phyloP scores from a whole-genome alignment of 2,888 invertebrate species.

The Apeira syringaria region DNA sequence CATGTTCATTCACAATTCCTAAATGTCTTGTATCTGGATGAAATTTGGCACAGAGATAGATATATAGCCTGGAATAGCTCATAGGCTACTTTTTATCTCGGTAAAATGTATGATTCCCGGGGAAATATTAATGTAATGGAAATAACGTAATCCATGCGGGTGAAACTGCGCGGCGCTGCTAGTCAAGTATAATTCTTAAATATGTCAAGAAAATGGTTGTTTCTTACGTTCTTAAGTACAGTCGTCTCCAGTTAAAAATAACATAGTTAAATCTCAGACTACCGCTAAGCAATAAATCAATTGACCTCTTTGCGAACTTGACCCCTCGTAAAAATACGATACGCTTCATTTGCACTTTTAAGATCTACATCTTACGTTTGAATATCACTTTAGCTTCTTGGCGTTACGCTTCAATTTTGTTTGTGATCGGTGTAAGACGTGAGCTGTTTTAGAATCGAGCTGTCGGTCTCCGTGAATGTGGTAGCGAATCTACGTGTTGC shows the following conservation, averaged over 20 bases:
- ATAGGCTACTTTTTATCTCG: no score
- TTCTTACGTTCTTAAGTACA: not conserved
- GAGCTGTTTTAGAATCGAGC: slow-evolving; percentile 14
- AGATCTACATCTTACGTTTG: slow-evolving; percentile 6
- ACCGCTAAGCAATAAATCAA: slow-evolving; percentile 53
- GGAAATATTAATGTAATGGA: no score
- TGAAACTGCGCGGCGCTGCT: no score
- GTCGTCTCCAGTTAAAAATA: slow-evolving; percentile 36
- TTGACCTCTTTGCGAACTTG: slow-evolving; percentile 64
- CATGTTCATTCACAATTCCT: no score
- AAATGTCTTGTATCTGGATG: no score
- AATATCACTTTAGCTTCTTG: not conserved
- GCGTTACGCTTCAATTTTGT: slow-evolving; percentile 2
- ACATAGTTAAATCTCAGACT: slow-evolving; percentile 30
- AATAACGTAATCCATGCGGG: no score
- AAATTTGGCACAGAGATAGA: no score
- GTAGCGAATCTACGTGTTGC: slow-evolving; percentile 35
- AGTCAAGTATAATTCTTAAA: no score
- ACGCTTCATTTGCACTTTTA: slow-evolving; percentile 44
- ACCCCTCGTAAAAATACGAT: slow-evolving; percentile 57
- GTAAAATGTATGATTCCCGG: no score
- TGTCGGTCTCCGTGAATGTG: slow-evolving; percentile 24
- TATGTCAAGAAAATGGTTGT: no score
- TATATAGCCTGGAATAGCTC: no score
- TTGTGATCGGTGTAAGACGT: not conserved